Evolutionary conservation across 1,140 invertebrate genomes (phyloP).

Genomic region (Mylabris phalerata): DNA sequence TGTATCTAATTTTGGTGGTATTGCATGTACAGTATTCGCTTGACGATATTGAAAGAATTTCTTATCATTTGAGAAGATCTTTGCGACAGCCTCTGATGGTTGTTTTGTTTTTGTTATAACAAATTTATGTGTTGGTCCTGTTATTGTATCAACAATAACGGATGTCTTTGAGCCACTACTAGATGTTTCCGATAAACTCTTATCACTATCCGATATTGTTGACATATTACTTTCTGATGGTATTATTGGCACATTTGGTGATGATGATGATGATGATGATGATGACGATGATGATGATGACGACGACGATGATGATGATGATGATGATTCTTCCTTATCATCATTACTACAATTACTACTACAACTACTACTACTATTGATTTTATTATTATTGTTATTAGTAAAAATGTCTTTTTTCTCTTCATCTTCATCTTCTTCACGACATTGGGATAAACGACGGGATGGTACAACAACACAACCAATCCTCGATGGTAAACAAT

Average conservation of each 20-base stretch:
- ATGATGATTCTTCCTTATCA: neutral
- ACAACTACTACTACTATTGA: neutral
- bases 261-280: neutral
- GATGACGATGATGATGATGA: neutral
- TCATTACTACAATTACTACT: no score
- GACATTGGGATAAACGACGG: slow-evolving; percentile 69
- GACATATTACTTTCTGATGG: slow-evolving; percentile 32
- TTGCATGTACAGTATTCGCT: slow-evolving; percentile 56
- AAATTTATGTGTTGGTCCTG: slow-evolving; percentile 40
- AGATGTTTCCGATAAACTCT: slow-evolving; percentile 36
- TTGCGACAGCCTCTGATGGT: slow-evolving; percentile 31
- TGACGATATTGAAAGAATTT: slow-evolving; percentile 39
- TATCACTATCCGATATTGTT: slow-evolving; percentile 35
- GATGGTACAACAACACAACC: slow-evolving; percentile 32
- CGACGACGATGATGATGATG: neutral
- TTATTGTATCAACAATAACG: slow-evolving; percentile 36
- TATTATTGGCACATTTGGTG: neutral
- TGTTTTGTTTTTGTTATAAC: slow-evolving; percentile 40
- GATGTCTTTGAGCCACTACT: slow-evolving; percentile 37
- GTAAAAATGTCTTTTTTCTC: slow-evolving; percentile 46
- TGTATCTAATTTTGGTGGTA: slow-evolving; percentile 48
- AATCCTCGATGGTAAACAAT: slow-evolving; percentile 39
- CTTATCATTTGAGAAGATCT: slow-evolving; percentile 33
- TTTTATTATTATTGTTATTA: slow-evolving; percentile 3
- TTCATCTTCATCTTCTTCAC: slow-evolving; percentile 72